Evolutionary conservation across 2,797 vertebrate species (phyloP).

Genomic region (Hippoglossus hippoglossus): DNA sequence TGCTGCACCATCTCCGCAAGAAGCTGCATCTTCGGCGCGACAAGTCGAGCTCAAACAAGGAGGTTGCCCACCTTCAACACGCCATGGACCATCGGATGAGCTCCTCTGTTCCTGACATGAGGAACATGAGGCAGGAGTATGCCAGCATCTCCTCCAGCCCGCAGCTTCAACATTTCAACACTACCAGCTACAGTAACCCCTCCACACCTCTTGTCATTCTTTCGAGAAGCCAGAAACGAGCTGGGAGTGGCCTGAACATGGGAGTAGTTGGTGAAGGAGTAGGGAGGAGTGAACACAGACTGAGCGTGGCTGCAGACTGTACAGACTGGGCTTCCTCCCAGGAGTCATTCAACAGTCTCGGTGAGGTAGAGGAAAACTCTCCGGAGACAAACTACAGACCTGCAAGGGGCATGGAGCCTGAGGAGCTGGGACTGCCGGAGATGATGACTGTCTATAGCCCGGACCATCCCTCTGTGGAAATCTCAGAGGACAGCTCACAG

Average conservation of each 20-base stretch:
- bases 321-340: conserved; percentile 64
- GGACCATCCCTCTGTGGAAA: conserved; percentile 24
- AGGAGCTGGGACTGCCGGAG: conserved; percentile 64
- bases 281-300: conserved; percentile 38
- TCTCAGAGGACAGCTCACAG: conserved; percentile 58
- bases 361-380: conserved; percentile 39
- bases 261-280: conserved; percentile 5
- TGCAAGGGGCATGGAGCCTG: conserved; percentile 59
- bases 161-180: background rate
- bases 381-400: conserved; percentile 19
- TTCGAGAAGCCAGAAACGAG: background rate
- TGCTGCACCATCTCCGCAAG: conserved; percentile 72
- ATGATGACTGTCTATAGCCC: conserved; percentile 56
- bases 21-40: conserved; percentile 66
- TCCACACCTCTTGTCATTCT: conserved; percentile 34
- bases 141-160: background rate
- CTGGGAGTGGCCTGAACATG: conserved; percentile 45
- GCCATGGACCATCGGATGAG: conserved; percentile 67
- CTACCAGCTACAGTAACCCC: conserved; percentile 55
- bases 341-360: conserved; percentile 49
- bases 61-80: background rate
- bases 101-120: conserved; percentile 71
- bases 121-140: conserved; percentile 45
- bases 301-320: conserved; percentile 47
- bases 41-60: conserved; percentile 49